phyloP scores from a whole-genome alignment of 1,140 invertebrate genomes.

The Drosophila bipectinata region DNA sequence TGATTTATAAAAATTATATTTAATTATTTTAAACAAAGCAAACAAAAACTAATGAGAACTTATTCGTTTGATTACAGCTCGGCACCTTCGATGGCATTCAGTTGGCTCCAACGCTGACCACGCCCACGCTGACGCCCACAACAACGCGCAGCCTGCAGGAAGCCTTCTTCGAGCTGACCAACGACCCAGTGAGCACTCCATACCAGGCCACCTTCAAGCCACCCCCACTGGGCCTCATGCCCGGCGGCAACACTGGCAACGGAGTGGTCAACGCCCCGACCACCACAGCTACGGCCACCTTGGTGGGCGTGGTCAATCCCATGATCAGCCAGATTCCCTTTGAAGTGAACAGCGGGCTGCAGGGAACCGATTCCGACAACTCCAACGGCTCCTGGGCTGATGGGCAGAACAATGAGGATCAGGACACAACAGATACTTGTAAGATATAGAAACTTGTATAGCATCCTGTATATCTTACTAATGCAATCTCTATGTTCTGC shows the following conservation, averaged over 20 bases:
- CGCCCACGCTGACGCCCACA: conserved; percentile 96
- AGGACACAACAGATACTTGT: conserved; percentile 83
- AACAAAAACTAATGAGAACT: not conserved
- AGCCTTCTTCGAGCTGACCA: conserved; percentile 88
- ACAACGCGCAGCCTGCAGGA: conserved; percentile 96
- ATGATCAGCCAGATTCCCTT: conserved; percentile 30
- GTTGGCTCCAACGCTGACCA: conserved; percentile 94
- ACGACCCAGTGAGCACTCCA: conserved; percentile 88
- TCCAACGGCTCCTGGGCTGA: conserved; percentile 75
- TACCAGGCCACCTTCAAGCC: conserved; percentile 96
- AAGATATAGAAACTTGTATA: conserved; percentile 33
- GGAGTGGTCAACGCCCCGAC: conserved; percentile 1
- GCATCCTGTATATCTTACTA: not conserved
- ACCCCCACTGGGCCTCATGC: conserved; percentile 84
- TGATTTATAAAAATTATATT: not conserved
- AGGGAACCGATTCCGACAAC: conserved; percentile 66
- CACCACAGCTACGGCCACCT: conserved; percentile 25
- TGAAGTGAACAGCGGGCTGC: conserved; percentile 30
- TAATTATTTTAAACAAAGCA: too few relatives aligned
- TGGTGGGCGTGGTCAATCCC: conserved; percentile 31
- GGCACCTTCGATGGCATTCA: conserved; percentile 90
- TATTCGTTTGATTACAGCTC: conserved; percentile 86
- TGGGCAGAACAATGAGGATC: conserved; percentile 68
- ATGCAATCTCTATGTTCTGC: conserved; percentile 5
- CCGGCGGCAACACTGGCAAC: conserved; percentile 31